Evolutionary conservation across 2,888 invertebrate species (phyloP).

Genomic region (Dicroscelio sp.): DNA sequence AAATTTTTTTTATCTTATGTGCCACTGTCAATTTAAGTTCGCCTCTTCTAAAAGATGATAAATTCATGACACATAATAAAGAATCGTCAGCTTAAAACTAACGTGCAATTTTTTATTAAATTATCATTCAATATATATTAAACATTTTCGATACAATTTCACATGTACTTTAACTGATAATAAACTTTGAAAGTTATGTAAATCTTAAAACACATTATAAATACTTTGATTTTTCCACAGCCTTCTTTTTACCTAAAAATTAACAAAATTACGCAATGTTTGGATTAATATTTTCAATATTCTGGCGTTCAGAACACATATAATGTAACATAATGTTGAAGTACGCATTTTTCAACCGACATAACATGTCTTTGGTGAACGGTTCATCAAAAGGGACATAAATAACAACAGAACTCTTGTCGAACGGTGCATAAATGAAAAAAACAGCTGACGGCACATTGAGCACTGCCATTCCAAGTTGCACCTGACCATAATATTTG

Average conservation of each 20-base stretch:
- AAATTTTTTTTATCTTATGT: neutral
- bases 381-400: neutral
- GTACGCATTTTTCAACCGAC: neutral
- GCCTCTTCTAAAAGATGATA: slow-evolving; percentile 19
- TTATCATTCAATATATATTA: neutral
- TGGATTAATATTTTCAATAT: neutral
- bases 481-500: neutral
- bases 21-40: slow-evolving; percentile 24
- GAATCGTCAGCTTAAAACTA: neutral
- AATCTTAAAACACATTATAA: neutral
- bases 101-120: neutral
- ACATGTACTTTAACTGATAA: neutral
- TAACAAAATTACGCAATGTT: too few relatives aligned
- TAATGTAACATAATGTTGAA: slow-evolving; percentile 31
- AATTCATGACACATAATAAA: neutral
- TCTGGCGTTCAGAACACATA: neutral
- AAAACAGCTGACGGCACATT: too few relatives aligned
- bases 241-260: too few relatives aligned
- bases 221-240: neutral
- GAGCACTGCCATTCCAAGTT: neutral
- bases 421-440: slow-evolving; percentile 26
- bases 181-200: neutral
- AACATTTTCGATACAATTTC: neutral
- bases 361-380: neutral
- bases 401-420: slow-evolving; percentile 11